Conservation (phyloP, 2,888 invertebrate genomes). For the Tetramorium bicarinatum region DNA sequence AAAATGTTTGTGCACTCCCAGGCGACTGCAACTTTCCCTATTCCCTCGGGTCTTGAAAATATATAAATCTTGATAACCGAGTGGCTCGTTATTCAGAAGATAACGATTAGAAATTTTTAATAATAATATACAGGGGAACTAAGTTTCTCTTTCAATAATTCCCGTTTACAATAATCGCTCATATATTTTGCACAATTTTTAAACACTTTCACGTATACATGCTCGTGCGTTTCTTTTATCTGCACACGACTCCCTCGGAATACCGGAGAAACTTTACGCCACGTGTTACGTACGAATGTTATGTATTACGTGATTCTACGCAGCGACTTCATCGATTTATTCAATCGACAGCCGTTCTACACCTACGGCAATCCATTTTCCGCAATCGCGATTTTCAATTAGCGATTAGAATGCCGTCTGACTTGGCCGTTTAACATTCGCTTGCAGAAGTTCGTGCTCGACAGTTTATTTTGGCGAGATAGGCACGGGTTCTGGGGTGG, state of each 20-base stretch:
- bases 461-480: slow-evolving; percentile 83
- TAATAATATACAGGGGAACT: not conserved
- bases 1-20: slow-evolving; percentile 20
- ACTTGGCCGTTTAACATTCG: not conserved
- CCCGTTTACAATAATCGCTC: not conserved
- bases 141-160: slow-evolving; percentile 6
- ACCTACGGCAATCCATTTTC: not conserved
- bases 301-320: not conserved
- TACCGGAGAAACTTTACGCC: not conserved
- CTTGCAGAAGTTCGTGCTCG: slow-evolving; percentile 80
- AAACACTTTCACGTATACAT: not conserved
- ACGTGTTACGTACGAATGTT: not conserved
- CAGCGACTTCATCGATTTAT: not conserved
- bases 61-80: slow-evolving; percentile 20
- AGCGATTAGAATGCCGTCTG: not conserved
- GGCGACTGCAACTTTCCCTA: slow-evolving; percentile 17
- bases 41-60: slow-evolving; percentile 19
- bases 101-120: slow-evolving; percentile 30
- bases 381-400: not conserved
- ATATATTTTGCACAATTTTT: not conserved
- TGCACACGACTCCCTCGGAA: not conserved
- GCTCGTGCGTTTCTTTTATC: not conserved
- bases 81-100: slow-evolving; percentile 9
- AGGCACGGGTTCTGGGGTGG: slow-evolving; percentile 79
- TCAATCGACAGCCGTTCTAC: not conserved